These are phyloP conservation scores for Hylomyscus alleni DNA, from an alignment of 2,797 vertebrate species.

Conservation along the genomic window DNA sequence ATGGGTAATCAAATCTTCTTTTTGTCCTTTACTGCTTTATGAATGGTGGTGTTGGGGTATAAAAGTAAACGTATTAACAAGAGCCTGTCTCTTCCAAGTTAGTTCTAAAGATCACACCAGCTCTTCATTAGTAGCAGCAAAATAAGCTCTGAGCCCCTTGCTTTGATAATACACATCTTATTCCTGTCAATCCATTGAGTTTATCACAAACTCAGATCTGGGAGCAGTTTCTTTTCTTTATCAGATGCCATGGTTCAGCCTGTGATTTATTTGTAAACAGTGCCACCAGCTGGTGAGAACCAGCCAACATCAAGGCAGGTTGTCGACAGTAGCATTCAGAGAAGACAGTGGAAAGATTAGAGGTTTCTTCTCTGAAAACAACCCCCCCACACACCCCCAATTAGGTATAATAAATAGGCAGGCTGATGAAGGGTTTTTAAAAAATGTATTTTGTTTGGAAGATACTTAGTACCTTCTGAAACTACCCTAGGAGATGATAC, in stretches of 20 bases:
- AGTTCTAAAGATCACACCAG: conserved; percentile 9
- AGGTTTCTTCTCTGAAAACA: conserved; percentile 60
- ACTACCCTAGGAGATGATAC: neutral
- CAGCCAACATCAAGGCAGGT: neutral
- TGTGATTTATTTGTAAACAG: conserved; percentile 60
- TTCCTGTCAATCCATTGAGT: neutral
- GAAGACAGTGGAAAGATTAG: neutral
- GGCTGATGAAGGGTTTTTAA: neutral
- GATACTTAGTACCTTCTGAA: conserved; percentile 44
- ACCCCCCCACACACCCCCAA: fast-evolving
- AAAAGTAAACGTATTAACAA: conserved; percentile 42
- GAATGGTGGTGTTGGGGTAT: conserved; percentile 35
- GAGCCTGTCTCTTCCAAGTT: neutral
- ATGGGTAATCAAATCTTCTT: neutral
- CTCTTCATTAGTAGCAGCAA: conserved; percentile 18
- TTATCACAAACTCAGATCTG: neutral
- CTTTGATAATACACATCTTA: neutral
- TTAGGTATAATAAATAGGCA: neutral
- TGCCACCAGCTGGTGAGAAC: conserved; percentile 72
- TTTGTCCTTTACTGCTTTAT: neutral
- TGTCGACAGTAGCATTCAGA: neutral
- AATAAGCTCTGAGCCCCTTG: neutral
- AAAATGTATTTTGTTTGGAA: neutral
- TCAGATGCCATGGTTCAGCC: neutral
- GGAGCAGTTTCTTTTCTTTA: neutral